Evolutionary conservation across 2,888 invertebrate species (phyloP).

Genomic region (Drosophila melanocephala): DNA sequence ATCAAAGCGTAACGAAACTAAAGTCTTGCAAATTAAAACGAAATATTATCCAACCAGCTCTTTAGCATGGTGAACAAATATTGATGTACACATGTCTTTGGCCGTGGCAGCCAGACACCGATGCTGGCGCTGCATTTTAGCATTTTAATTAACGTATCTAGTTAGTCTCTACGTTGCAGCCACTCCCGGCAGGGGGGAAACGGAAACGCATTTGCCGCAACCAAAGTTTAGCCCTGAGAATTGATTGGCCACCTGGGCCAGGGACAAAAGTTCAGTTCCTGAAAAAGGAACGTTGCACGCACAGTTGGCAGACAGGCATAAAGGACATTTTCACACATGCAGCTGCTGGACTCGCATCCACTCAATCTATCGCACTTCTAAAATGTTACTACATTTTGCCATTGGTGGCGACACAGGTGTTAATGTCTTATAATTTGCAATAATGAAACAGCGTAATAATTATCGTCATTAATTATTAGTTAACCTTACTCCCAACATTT

Average conservation of each 20-base stretch:
- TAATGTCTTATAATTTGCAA: neutral
- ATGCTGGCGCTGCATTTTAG: constrained; percentile 30
- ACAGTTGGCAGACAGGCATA: neutral
- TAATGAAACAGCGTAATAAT: neutral
- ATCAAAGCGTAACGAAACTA: neutral
- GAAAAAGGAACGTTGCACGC: neutral
- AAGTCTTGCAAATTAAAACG: constrained; percentile 12
- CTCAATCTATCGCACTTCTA: neutral
- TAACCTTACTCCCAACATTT: neutral
- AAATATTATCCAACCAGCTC: constrained; percentile 5
- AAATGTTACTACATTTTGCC: neutral
- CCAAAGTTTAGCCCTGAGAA: constrained; percentile 8
- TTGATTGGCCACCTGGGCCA: constrained; percentile 18
- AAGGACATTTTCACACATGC: constrained; percentile 7
- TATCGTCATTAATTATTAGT: neutral
- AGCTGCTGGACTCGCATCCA: neutral
- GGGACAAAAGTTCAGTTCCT: constrained; percentile 3
- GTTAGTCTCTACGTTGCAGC: neutral
- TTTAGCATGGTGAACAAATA: constrained; percentile 9
- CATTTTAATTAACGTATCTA: constrained; percentile 50
- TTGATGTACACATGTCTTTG: neutral
- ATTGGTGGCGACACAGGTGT: neutral
- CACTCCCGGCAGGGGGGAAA: neutral
- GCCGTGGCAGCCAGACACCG: constrained; percentile 18
- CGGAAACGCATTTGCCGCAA: constrained; percentile 1